These are phyloP conservation scores for Liasis olivaceus DNA, from an alignment of 2,797 vertebrate genomes.

Conservation along the genomic window DNA sequence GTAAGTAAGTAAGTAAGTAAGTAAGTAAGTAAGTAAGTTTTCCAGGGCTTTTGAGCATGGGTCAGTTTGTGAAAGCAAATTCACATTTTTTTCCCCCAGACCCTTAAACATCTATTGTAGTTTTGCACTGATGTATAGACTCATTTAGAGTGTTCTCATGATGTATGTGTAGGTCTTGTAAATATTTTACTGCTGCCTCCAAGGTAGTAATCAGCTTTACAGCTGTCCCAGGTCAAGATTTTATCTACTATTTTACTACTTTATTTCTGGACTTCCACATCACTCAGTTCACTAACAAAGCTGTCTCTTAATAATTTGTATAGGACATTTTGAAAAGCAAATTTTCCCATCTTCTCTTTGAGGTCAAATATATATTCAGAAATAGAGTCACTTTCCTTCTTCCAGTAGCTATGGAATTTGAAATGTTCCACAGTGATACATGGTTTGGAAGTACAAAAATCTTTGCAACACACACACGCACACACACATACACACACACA, in stretches of 20 bases:
- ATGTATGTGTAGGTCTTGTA: background rate
- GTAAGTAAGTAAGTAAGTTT: too few species aligned
- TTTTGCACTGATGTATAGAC: background rate
- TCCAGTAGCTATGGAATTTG: background rate
- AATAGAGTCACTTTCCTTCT: background rate
- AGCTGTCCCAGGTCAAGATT: background rate
- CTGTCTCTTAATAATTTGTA: background rate
- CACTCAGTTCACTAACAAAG: background rate
- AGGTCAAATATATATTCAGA: background rate
- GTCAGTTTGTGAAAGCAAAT: background rate
- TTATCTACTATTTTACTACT: background rate
- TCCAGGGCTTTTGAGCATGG: background rate
- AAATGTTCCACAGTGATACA: background rate
- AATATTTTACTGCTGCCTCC: background rate
- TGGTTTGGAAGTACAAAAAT: background rate
- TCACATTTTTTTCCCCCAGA: background rate
- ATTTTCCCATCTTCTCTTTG: background rate
- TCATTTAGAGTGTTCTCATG: background rate
- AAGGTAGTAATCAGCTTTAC: background rate
- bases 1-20: too few species aligned
- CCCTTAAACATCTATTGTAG: background rate
- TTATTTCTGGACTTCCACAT: background rate
- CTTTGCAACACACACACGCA: background rate
- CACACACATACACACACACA: too few species aligned
- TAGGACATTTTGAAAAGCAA: background rate